These are phyloP conservation scores for Gambusia affinis DNA, from an alignment of 2,113 vertebrate genomes.

Conservation along the genomic window DNA sequence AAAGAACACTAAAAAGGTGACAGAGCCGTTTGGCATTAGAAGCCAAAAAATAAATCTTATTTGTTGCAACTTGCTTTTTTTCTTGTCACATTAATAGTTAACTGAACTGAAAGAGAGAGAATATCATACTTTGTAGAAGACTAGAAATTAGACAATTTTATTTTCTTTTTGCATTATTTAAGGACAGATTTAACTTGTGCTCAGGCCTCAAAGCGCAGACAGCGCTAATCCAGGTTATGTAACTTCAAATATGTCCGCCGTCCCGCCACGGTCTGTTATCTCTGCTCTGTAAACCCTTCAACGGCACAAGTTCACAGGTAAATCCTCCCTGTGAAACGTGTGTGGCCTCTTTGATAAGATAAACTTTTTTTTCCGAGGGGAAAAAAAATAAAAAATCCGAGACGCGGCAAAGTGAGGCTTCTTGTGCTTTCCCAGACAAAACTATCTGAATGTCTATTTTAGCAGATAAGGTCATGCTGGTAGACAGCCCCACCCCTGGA, in stretches of 20 bases:
- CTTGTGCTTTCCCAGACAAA: slow-evolving; percentile 35
- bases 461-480: slow-evolving; percentile 53
- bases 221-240: background rate
- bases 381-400: slow-evolving; percentile 19
- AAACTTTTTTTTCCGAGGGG: background rate
- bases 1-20: background rate
- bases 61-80: no score
- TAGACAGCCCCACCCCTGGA: slow-evolving; percentile 30
- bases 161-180: background rate
- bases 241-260: background rate
- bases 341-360: slow-evolving; percentile 44
- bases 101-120: no score
- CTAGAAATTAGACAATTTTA: background rate
- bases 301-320: slow-evolving; percentile 42
- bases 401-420: slow-evolving; percentile 22
- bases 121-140: background rate
- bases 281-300: slow-evolving; percentile 43
- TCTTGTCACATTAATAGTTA: no score
- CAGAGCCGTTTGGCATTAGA: background rate
- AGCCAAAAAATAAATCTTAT: no score
- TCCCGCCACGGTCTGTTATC: slow-evolving; percentile 40
- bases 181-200: background rate
- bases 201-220: background rate
- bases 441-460: slow-evolving; percentile 48
- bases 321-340: slow-evolving; percentile 40